Evolutionary conservation across 1,140 invertebrate genomes (phyloP), one percentile per base, ranked within the genome.

Genomic region (Drosophila gunungcola): DNA sequence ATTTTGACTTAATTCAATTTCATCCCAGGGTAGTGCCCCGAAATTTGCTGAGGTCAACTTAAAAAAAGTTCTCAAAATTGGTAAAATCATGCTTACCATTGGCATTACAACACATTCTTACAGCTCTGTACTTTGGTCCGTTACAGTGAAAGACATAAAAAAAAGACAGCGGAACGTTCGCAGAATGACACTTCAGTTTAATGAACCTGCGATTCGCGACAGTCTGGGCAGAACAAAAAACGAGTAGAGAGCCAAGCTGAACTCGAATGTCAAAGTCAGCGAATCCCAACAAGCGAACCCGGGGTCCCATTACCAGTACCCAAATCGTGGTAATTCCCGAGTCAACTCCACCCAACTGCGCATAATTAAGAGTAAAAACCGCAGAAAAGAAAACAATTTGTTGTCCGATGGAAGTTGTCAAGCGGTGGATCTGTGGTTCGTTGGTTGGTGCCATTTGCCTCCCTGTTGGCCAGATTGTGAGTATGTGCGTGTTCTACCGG

Each of bases 151-250:
- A 69, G 49, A 54, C 56, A 73, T 67, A 84, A 73, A 62, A 54
- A 29, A 49, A 52, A 43, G 63, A 45, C 55, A 54, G 51, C 41
- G 56, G 54, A 65, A 48, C 78, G 60, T 82, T 88, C 83, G 48
- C 83, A 68, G 65, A 86, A 82, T 88, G 75, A 79, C 78, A 86
- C 82, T 83, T 83, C 79, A 88, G 82, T 86, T 86, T 86, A 89
- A 83, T 82, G 82, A 86, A 86, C 82, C 70, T 49, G 41, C 60
- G n/a, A 74, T 63, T 77, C 60, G 82, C 68, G 63, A 57, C 78
- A 81, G 43, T 75, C 55, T 82, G 63, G 56, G 5, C 54, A 73
- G 34, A 25, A 49, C 16, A 51, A 27, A 65, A 56, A 39, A 54
- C 16, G 16, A 21, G 16, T 21, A 64, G 27, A 13, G 27, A 45